Evolutionary conservation across 2,113 vertebrate genomes (phyloP), one percentile per base, ranked within the genome.

Genomic region (Corynorhinus townsendii): DNA sequence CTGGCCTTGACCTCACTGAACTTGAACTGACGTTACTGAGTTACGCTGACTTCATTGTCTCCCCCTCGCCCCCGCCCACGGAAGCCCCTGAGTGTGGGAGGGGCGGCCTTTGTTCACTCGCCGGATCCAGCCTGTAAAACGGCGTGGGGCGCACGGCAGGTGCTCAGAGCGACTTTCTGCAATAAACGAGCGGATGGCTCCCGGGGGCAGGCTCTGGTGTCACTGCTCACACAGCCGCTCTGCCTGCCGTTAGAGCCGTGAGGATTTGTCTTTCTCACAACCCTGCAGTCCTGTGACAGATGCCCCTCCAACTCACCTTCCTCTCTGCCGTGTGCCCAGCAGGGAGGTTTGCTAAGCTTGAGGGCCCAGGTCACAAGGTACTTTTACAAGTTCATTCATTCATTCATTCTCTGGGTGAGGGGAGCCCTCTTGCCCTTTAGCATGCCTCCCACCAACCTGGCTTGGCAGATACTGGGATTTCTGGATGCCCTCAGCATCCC

Each of bases 21-120:
- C n/a, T 20, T 20, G 64, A 66, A 68, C 26, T 4, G 2, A 8
- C 77, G 33, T 5, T 1, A 11, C 80, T 2, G 38, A 49, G 20
- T 14, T 24, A 1, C 0, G 0, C 0, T 17, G 6, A 2, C 5
- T 0, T 20, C 10, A 4, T 0, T 0, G 12, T 4, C 47, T 5
- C 2, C 7, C 20, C 47, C 4, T 15, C 15, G 9, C 35, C 12
- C 8, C 33, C 3, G 0, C 30, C 30, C 28, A 9, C 0, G 4
- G 4, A 17, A 47, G 71, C 14, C 54, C 83, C 5, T 20, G 0
- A 9, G 28, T 0, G 4, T 0, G 22, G 40, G 2, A 28, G 1
- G 3, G 11, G 47, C 1, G 7, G 17, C 2, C 11, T 62, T 19
- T 3, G 11, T 1, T 30, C 28, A 1, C 20, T 11, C 3, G 1